Base-by-base conservation (phyloP, 2,797 vertebrate species). In the Ctenochaetus hawaiiensis region DNA sequence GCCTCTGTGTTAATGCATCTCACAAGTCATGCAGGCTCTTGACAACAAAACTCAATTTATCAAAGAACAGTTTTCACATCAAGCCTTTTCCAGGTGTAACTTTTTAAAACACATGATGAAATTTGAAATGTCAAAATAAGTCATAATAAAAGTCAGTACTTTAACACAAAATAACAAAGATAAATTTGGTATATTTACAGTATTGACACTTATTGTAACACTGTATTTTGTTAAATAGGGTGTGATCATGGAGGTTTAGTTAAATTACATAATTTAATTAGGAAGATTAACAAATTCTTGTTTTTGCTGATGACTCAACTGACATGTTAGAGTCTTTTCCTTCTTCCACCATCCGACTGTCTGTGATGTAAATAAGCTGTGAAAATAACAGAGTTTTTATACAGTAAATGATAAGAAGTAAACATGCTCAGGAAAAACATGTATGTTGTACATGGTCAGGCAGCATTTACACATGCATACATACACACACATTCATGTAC, bases 401-500 rank as follows among this genome's bases (percentile, higher is more conserved):
- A 3, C 17, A 22, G 6, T 41, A 22, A 59, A 44, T 22, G 10
- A 5, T 20, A 3, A 34, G 52, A n/a, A 41, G 1, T 18, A 4
- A 44, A 39, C 48, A 23, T 6, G 0, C 0, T 20, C 1, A 45
- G 1, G 0, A 5, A 23, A 63, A 34, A 34, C 30, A 34, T 7
- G 5, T 45, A 30, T 7, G 20, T 11, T 61, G 1, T 13, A 23
- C 44, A 34, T 63, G 14, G 23, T 3, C 23, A 66, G 57, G 5
- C 12, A 37, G 72, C 12, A 57, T 58, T 48, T 22, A 12, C 26
- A 39, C 30, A 1, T 22, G 23, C 30, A 60, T 49, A 41, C 56
- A 56, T 59, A 48, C 17, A 23, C 39, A 23, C 26, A 14, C 47
- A 64, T n/a, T 34, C 52, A 56, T 64, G 64, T 57, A 62, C 39